These are phyloP conservation scores for Pocota personata DNA, from an alignment of 2,888 invertebrate genomes.

Conservation along the genomic window DNA sequence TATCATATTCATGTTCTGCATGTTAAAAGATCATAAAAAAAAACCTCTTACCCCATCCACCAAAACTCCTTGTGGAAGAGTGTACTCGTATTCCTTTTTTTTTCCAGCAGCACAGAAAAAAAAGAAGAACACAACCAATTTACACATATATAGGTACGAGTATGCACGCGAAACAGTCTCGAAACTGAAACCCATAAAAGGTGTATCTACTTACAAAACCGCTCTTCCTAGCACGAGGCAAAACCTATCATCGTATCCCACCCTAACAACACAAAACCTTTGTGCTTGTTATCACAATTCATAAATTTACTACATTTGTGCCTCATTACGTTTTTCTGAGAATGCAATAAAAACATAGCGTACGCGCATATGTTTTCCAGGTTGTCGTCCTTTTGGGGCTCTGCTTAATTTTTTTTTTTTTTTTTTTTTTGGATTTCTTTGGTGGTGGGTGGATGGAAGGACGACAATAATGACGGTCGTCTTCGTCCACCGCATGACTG, in stretches of 20 bases:
- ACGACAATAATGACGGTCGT: conserved; percentile 54
- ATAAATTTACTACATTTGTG: conserved; percentile 75
- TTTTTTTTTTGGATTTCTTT: neutral
- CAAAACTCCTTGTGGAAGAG: conserved; percentile 20
- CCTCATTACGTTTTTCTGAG: conserved; percentile 74
- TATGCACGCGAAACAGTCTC: neutral
- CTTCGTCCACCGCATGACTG: conserved; percentile 68
- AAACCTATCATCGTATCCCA: neutral
- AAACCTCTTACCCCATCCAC: conserved; percentile 32
- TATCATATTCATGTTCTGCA: conserved; percentile 73
- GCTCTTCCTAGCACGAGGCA: neutral
- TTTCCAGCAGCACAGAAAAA: neutral
- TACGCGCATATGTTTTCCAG: conserved; percentile 60
- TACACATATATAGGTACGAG: conserved; percentile 29
- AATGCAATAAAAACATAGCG: conserved; percentile 66
- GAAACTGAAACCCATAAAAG: conserved; percentile 58
- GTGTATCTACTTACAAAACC: conserved; percentile 55
- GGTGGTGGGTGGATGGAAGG: conserved; percentile 2
- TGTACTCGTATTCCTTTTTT: neutral
- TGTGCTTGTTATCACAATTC: conserved; percentile 71
- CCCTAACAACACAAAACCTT: conserved; percentile 21
- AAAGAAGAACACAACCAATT: conserved; percentile 39
- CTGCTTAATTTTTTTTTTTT: conserved; percentile 32
- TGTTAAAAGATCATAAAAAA: conserved; percentile 71
- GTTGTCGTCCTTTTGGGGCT: conserved; percentile 55